Percentiles rank a stretch among this genome's conserved stretches.
Evolutionary conservation across 2,113 vertebrate species (phyloP).

Genomic region (Pseudolaguvia tuberculata): DNA sequence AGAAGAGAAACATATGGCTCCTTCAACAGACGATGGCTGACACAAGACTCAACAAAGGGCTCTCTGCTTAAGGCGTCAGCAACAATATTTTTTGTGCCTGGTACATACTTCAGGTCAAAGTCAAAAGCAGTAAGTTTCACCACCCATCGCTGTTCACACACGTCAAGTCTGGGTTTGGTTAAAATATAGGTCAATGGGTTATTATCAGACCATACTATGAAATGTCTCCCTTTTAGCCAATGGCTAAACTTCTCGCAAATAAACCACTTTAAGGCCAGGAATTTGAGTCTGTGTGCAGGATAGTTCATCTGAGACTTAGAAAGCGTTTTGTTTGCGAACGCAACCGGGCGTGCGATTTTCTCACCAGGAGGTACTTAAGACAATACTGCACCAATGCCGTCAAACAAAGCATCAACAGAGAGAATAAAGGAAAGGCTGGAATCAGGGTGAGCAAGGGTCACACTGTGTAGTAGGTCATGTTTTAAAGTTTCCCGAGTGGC

Average conservation of each 20-base stretch:
- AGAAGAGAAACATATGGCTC: not conserved
- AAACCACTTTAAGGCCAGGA: constrained; percentile 15
- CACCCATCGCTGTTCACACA: no score
- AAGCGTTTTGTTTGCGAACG: not conserved
- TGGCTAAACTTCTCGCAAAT: constrained; percentile 30
- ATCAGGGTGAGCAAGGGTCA: not conserved
- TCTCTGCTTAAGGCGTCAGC: not conserved
- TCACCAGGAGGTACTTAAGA: not conserved
- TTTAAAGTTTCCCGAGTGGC: not conserved
- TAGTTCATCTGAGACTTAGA: not conserved
- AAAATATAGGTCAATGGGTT: constrained; percentile 19
- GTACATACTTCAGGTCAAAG: no score
- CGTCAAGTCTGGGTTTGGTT: no score
- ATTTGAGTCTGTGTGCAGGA: constrained; percentile 22
- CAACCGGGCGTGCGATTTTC: not conserved
- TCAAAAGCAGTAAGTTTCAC: no score
- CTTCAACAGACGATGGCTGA: constrained; percentile 1
- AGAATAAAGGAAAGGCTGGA: not conserved
- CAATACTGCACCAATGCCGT: not conserved
- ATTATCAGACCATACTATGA: constrained; percentile 7
- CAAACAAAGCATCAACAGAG: not conserved
- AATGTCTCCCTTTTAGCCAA: constrained; percentile 24
- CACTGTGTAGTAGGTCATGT: not conserved
- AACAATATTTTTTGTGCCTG: no score
- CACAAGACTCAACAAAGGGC: not conserved